Evolutionary conservation across 2,113 vertebrate species (phyloP).

Genomic region (Gnathonemus longibarbis): DNA sequence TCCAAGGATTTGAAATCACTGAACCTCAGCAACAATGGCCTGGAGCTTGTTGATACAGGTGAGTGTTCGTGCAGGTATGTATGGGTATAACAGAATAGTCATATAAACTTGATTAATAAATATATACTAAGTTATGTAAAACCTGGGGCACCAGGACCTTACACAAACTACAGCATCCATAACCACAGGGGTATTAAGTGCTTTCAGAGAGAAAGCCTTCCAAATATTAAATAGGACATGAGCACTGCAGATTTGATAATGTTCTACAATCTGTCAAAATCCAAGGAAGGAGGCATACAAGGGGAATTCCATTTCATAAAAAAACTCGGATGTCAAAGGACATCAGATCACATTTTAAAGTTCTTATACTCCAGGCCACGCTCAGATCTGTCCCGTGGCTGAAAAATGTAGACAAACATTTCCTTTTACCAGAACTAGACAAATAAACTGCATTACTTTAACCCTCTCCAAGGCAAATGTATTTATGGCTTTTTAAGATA

Average conservation of each 20-base stretch:
- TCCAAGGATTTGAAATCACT: slow-evolving; percentile 80
- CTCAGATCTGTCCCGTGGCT: neutral
- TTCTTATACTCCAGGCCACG: neutral
- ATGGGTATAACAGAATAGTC: neutral
- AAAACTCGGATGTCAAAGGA: neutral
- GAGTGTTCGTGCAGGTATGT: slow-evolving; percentile 33
- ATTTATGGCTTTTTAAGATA: neutral
- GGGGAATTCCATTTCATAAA: neutral
- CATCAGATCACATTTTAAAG: neutral
- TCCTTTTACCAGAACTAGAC: neutral
- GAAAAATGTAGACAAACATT: neutral
- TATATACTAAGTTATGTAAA: neutral
- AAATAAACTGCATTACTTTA: slow-evolving; percentile 32
- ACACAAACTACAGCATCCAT: neutral
- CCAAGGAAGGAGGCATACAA: neutral
- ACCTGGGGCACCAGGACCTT: neutral
- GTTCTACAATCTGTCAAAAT: neutral
- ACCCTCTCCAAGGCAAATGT: slow-evolving; percentile 21
- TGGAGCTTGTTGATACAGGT: slow-evolving; percentile 82
- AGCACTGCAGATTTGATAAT: neutral
- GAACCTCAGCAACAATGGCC: slow-evolving; percentile 83
- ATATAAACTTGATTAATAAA: neutral
- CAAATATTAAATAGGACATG: neutral
- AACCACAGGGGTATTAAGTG: neutral
- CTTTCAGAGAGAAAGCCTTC: neutral